Evolutionary conservation across 2,113 vertebrate genomes (phyloP).

Genomic region (Notarius quadriscutis): DNA sequence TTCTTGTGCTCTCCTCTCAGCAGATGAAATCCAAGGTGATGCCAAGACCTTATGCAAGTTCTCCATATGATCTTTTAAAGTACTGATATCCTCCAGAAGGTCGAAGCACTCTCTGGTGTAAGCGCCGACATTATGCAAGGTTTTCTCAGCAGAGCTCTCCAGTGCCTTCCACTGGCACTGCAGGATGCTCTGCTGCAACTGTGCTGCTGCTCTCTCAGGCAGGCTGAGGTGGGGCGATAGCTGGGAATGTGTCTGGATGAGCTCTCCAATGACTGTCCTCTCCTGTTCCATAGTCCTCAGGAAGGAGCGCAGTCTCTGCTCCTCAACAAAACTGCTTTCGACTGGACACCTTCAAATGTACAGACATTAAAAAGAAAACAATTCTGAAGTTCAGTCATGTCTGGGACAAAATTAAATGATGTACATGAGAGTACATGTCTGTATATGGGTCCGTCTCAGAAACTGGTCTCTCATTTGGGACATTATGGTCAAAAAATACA

Average conservation of each 20-base stretch:
- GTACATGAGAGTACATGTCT: background rate
- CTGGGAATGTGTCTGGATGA: constrained; percentile 68
- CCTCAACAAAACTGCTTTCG: constrained; percentile 71
- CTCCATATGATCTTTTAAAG: constrained; percentile 72
- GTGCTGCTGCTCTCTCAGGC: constrained; percentile 70
- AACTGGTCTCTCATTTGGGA: too few relatives aligned
- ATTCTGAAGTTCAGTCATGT: background rate
- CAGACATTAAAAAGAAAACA: background rate
- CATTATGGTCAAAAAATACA: too few relatives aligned
- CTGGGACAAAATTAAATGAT: background rate
- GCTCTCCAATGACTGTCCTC: constrained; percentile 68
- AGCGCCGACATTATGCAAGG: constrained; percentile 64
- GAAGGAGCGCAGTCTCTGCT: constrained; percentile 73
- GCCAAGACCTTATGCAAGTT: constrained; percentile 60
- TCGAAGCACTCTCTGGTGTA: constrained; percentile 63
- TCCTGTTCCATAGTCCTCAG: constrained; percentile 73
- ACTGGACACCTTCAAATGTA: constrained; percentile 62
- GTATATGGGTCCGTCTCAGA: too few relatives aligned
- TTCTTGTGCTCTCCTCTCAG: constrained; percentile 50
- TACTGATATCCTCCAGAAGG: constrained; percentile 67
- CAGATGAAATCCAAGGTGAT: constrained; percentile 44
- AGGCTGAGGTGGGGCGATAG: constrained; percentile 69
- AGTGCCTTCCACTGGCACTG: constrained; percentile 75
- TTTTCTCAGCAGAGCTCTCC: constrained; percentile 72
- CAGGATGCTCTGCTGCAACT: constrained; percentile 71